These are phyloP conservation scores for Drepanosiphum platanoidis DNA, from an alignment of 2,888 invertebrate species.

Conservation along the genomic window DNA sequence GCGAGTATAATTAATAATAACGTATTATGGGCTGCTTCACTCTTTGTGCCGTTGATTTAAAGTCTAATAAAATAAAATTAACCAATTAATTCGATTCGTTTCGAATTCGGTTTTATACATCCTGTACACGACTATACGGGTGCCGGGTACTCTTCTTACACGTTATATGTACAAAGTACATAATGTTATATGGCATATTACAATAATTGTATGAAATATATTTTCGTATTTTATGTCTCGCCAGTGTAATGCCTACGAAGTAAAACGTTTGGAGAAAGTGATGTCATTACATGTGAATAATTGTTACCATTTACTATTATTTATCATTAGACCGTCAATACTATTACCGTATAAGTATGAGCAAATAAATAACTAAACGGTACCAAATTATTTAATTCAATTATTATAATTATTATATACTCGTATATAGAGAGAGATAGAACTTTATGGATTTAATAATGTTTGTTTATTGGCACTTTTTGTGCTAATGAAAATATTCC, in stretches of 20 bases:
- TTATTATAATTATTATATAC: too few species aligned
- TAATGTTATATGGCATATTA: too few species aligned
- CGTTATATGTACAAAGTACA: too few species aligned
- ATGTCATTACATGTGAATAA: not conserved
- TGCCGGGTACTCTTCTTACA: not conserved
- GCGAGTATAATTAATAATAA: not conserved
- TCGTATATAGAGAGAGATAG: too few species aligned
- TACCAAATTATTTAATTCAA: too few species aligned
- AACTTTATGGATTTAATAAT: too few species aligned
- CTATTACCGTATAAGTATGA: too few species aligned
- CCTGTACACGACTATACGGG: not conserved
- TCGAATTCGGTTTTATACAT: not conserved
- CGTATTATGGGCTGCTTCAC: not conserved
- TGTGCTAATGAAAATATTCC: too few species aligned
- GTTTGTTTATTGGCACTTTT: too few species aligned
- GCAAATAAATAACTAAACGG: too few species aligned
- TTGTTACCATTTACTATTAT: constrained; percentile 1
- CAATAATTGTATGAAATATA: not conserved
- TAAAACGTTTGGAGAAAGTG: not conserved
- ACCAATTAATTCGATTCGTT: not conserved
- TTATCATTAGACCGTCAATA: too few species aligned
- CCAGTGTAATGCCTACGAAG: not conserved
- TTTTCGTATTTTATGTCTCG: not conserved
- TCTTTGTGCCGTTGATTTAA: not conserved
- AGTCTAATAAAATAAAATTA: not conserved